A percentile compares a stretch with the other conserved stretches of the same genome.
Conservation (phyloP, 2,888 invertebrate genomes). For the Ethmia dodecea region DNA sequence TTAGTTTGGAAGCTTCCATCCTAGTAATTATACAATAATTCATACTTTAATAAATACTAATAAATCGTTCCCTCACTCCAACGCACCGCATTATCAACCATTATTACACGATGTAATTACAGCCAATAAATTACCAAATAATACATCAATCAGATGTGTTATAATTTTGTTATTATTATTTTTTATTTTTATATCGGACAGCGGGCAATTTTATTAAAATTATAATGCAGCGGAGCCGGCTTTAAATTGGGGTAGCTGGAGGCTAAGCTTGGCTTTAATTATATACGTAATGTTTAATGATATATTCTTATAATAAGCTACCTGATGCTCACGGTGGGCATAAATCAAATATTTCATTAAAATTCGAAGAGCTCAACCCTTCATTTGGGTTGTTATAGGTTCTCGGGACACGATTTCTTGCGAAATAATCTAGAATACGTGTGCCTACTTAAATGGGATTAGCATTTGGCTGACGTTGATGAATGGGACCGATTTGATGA, state of each 20-base stretch:
- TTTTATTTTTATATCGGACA: constrained; percentile 52
- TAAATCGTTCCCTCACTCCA: constrained; percentile 65
- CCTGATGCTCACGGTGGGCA: constrained; percentile 66
- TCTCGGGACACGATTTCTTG: constrained; percentile 45
- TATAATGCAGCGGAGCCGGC: constrained; percentile 59
- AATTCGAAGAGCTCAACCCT: constrained; percentile 68
- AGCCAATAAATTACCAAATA: constrained; percentile 76
- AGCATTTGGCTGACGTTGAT: constrained; percentile 50
- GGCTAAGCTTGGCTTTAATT: constrained; percentile 71
- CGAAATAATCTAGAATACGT: constrained; percentile 41
- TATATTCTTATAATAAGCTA: constrained; percentile 77
- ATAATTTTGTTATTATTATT: constrained; percentile 68
- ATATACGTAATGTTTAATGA: constrained; percentile 76
- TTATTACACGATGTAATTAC: constrained; percentile 77
- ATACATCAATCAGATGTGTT: constrained; percentile 78
- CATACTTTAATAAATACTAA: constrained; percentile 77
- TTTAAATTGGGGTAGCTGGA: constrained; percentile 71
- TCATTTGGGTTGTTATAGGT: constrained; percentile 60
- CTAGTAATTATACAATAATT: constrained; percentile 76
- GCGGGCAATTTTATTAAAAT: constrained; percentile 75
- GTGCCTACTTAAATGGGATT: constrained; percentile 44
- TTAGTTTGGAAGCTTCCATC: constrained; percentile 72
- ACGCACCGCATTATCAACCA: constrained; percentile 62
- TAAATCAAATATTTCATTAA: constrained; percentile 78
- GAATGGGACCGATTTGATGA: constrained; percentile 33